Conservation (phyloP, 1,140 invertebrate species). For the Drosophila quadrilineata region DNA sequence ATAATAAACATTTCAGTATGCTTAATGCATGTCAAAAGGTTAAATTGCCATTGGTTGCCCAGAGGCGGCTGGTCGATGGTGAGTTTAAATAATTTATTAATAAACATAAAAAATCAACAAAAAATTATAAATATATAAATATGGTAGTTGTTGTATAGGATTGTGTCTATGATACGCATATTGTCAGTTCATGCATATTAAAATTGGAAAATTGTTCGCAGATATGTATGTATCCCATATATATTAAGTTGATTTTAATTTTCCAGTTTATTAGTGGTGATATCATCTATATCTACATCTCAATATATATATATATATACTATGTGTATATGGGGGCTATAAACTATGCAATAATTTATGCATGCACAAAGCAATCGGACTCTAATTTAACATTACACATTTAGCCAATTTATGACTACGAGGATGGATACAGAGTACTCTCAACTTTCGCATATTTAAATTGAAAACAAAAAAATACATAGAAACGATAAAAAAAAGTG, state of each 20-base stretch:
- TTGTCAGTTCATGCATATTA: conserved; percentile 41
- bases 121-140: conserved; percentile 4
- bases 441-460: too few species aligned
- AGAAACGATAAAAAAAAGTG: conserved; percentile 46
- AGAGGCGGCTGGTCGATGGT: conserved; percentile 6
- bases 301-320: neutral
- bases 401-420: conserved; percentile 51
- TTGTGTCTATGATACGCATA: neutral
- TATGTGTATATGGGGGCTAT: conserved; percentile 1
- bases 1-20: conserved; percentile 24
- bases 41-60: conserved; percentile 29
- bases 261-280: conserved; percentile 50
- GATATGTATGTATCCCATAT: conserved; percentile 22
- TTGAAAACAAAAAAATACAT: conserved; percentile 13
- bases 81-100: conserved; percentile 63
- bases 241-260: conserved; percentile 63
- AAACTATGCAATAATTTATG: conserved; percentile 56
- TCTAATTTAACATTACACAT: conserved; percentile 64
- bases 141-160: neutral
- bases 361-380: conserved; percentile 47
- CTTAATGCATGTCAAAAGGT: conserved; percentile 54
- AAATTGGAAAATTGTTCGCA: conserved; percentile 20
- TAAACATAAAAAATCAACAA: conserved; percentile 48
- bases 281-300: conserved; percentile 4
- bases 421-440: too few species aligned